Percentiles rank a stretch among this genome's conserved stretches.
Conservation (phyloP, 2,113 vertebrate species). For the Solea solea region DNA sequence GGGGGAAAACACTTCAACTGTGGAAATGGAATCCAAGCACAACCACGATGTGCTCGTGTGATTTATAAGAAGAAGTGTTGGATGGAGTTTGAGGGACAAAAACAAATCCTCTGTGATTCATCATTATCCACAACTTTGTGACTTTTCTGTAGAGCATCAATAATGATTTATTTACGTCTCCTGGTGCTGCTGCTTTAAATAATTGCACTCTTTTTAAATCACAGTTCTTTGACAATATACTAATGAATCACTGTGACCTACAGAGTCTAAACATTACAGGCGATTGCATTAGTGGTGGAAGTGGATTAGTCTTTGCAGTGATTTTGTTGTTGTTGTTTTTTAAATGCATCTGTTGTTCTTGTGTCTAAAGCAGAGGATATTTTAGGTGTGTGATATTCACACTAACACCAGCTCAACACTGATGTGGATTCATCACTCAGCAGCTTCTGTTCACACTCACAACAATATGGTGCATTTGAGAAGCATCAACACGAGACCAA, state of each 20-base stretch:
- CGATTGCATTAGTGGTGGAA: background rate
- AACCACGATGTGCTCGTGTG: background rate
- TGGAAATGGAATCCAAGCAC: background rate
- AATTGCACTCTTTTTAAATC: background rate
- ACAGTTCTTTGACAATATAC: background rate
- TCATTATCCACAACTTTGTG: too few relatives aligned
- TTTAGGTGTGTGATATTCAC: background rate
- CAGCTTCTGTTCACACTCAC: background rate
- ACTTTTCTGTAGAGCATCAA: too few relatives aligned
- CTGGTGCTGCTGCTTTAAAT: background rate
- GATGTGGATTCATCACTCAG: background rate
- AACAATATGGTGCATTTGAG: background rate
- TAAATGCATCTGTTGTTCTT: background rate
- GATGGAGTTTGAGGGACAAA: too few relatives aligned
- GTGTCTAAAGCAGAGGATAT: background rate
- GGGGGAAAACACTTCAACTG: background rate
- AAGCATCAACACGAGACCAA: too few relatives aligned
- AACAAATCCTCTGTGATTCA: too few relatives aligned
- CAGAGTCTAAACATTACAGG: background rate
- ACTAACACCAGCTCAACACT: background rate
- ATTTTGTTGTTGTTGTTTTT: background rate
- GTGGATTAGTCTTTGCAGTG: slow-evolving; percentile 1
- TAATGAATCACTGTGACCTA: background rate
- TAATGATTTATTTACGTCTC: background rate
- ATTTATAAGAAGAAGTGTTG: too few relatives aligned